Evolutionary conservation across 2,113 vertebrate species (phyloP).

Genomic region (Acrocephalus kingi): DNA sequence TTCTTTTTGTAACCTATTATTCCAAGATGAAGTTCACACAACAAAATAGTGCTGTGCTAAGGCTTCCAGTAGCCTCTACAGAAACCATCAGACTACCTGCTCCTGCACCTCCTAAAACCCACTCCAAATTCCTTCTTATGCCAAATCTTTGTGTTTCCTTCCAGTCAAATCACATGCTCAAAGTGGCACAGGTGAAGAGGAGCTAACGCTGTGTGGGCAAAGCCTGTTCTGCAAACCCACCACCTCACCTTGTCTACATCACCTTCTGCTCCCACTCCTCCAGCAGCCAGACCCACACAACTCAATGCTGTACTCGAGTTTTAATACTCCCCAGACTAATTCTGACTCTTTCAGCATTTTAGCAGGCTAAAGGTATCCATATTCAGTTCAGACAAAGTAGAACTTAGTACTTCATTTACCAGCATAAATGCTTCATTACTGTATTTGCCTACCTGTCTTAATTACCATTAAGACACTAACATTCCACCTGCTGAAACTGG

Average conservation of each 20-base stretch:
- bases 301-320: fast-evolving
- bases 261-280: background rate
- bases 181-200: background rate
- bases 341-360: background rate
- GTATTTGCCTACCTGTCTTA: background rate
- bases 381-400: background rate
- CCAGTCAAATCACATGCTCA: background rate
- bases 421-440: background rate
- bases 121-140: background rate
- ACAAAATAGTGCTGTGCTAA: background rate
- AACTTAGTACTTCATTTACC: background rate
- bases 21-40: background rate
- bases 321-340: background rate
- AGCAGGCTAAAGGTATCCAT: background rate
- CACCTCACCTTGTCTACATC: background rate
- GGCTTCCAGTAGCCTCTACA: background rate
- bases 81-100: background rate
- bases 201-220: background rate
- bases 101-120: background rate
- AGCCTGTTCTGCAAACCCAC: background rate
- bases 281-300: background rate
- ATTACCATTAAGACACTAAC: background rate
- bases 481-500: background rate
- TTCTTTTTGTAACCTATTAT: background rate
- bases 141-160: background rate